Base-by-base conservation (phyloP, 64 coral and sea anemone species). In the Platygyra sinensis region DNA sequence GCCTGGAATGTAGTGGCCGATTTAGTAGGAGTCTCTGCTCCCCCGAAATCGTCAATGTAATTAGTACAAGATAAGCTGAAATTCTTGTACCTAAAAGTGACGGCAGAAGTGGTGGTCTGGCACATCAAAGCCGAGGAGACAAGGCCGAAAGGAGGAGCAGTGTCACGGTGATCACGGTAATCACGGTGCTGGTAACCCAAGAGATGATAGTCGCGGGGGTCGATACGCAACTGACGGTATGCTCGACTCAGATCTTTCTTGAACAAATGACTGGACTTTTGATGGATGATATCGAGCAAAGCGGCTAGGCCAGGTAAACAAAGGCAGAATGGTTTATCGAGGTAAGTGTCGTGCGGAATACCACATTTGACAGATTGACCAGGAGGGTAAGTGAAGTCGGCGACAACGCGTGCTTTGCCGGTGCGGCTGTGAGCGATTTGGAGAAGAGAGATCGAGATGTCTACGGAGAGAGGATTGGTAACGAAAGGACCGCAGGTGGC, bases 71-170 rank as follows among this genome's bases (percentile, higher is more conserved):
- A 24, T 30, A 46, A 86, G 16, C 63, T 36, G 39, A 29, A 64
- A 62, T 42, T 16, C 7, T 42, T 19, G 62, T n/a, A 86, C 62
- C 72, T 86, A 61, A 49, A 86, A 42, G 61, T 71, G 71, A 86
- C 60, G 2, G 62, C 82, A n/a, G 62, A 86, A 69, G 82, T 69
- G 82, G 82, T 86, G 82, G 17, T 17, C 67, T 86, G 82, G 33
- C 82, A 86, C 82, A 86, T 86, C 32, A 67, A 51, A 39, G 82
- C 71, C 16, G 62, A 31, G 10, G 16, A 86, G 60, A 12, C 31
- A 25, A 69, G 62, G 31, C 28, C 30, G 82, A 86, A 86, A 24
- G 61, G 61, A 11, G 8, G 62, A 15, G 27, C 62, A 24, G 67
- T 86, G 61, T 86, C 82, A n/a, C n/a, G n/a, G n/a, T n/a, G n/a